A percentile compares a stretch with the other conserved stretches of the same genome.
These are phyloP conservation scores for Raja brachyura DNA, from an alignment of 2,113 vertebrate species.

Conservation along the genomic window DNA sequence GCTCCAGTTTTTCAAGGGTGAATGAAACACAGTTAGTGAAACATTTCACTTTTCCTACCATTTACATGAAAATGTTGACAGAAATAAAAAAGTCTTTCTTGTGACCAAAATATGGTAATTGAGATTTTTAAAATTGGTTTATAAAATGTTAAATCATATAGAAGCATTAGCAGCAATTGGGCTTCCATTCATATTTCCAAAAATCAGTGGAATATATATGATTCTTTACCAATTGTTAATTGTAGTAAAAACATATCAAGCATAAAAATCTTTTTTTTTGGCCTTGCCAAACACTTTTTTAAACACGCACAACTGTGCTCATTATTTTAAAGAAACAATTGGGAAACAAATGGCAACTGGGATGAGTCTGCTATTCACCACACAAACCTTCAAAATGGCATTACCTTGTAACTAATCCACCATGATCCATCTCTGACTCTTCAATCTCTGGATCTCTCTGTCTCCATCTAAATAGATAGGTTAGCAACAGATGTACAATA, in stretches of 20 bases:
- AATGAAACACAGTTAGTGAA: not conserved
- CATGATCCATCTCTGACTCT: too few relatives aligned
- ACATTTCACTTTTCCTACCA: not conserved
- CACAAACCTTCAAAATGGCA: too few relatives aligned
- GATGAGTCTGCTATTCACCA: too few relatives aligned
- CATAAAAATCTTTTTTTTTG: not conserved
- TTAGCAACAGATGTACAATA: too few relatives aligned
- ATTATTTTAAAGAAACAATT: too few relatives aligned
- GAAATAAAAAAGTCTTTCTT: not conserved
- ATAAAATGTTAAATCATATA: not conserved
- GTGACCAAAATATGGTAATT: not conserved
- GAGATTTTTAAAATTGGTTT: too few relatives aligned
- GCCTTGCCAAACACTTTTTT: too few relatives aligned
- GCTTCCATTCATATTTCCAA: not conserved
- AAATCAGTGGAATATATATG: not conserved
- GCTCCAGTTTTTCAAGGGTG: not conserved
- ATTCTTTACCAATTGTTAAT: not conserved
- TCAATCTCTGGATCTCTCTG: too few relatives aligned
- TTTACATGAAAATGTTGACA: not conserved
- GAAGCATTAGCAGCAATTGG: not conserved
- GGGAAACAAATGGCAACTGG: too few relatives aligned
- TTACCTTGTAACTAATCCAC: too few relatives aligned
- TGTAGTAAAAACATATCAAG: not conserved
- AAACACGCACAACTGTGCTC: too few relatives aligned
- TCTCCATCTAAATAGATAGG: too few relatives aligned